Conservation (phyloP, 2,888 invertebrate species). For the Linnaemya vulpina region DNA sequence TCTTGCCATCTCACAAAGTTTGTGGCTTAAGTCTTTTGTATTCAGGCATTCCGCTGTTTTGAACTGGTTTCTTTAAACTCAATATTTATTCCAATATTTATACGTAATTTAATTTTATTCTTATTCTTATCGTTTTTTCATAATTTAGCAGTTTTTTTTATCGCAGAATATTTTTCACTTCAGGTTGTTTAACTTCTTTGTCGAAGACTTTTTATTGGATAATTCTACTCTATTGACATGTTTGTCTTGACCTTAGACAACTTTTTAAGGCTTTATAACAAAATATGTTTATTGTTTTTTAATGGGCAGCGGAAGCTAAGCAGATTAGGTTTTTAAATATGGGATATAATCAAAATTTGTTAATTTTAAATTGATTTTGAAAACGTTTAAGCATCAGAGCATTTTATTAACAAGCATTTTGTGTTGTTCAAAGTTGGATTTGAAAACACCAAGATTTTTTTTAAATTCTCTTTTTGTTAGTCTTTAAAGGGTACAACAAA, state of each 20-base stretch:
- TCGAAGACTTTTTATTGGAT: not conserved
- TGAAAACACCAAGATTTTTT: no score
- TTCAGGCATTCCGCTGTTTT: not conserved
- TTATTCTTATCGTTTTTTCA: not conserved
- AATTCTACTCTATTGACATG: not conserved
- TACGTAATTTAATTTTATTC: not conserved
- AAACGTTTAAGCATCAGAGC: not conserved
- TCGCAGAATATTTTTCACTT: not conserved
- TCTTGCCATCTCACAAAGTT: not conserved
- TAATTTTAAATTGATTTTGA: no score
- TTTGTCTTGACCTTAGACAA: slow-evolving; percentile 30
- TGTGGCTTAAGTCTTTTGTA: slow-evolving; percentile 25
- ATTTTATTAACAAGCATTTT: no score
- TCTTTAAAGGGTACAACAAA: no score
- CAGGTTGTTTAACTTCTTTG: not conserved
- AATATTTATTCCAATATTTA: no score
- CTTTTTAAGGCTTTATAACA: not conserved
- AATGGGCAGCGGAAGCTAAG: not conserved
- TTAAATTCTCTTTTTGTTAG: no score
- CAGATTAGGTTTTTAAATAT: not conserved
- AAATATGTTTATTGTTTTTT: not conserved
- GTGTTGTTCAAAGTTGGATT: no score
- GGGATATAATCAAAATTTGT: no score
- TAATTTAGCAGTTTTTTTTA: not conserved
- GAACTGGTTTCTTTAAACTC: not conserved